Evolutionary conservation across 2,797 vertebrate genomes (phyloP).

Genomic region (Urosaurus nigricauda): DNA sequence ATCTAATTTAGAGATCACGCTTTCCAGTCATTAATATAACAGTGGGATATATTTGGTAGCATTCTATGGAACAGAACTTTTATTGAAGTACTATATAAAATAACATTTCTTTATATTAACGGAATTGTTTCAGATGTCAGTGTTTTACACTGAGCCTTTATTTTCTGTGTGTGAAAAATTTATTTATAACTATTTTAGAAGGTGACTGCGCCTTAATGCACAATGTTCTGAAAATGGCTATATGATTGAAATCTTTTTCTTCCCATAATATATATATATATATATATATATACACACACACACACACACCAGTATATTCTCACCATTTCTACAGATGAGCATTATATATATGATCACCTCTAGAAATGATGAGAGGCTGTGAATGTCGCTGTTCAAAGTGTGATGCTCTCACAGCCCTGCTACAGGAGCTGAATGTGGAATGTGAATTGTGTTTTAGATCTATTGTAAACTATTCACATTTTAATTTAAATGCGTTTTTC

Average conservation of each 20-base stretch:
- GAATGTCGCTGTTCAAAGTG: not conserved
- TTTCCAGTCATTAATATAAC: not conserved
- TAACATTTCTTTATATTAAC: not conserved
- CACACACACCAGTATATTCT: too few species aligned
- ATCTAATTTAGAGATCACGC: not conserved
- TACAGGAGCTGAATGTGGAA: too few species aligned
- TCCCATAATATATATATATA: not conserved
- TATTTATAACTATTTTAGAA: conserved; percentile 27
- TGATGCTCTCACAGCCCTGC: not conserved
- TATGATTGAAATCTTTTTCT: not conserved
- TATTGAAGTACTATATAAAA: not conserved
- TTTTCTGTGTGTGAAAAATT: conserved; percentile 17
- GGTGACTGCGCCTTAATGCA: not conserved
- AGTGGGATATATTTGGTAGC: not conserved
- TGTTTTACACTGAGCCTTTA: not conserved
- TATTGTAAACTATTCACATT: not conserved
- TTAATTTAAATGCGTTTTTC: not conserved
- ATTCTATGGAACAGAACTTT: not conserved
- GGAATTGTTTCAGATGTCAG: not conserved
- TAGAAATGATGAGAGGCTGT: not conserved
- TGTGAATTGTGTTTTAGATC: not conserved
- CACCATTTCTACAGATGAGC: too few species aligned
- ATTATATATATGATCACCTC: too few species aligned
- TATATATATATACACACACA: too few species aligned
- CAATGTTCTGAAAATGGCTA: not conserved